Evolutionary conservation across 2,888 invertebrate genomes (phyloP), one percentile per base, ranked within the genome.

Genomic region (Spicauda simplicius): DNA sequence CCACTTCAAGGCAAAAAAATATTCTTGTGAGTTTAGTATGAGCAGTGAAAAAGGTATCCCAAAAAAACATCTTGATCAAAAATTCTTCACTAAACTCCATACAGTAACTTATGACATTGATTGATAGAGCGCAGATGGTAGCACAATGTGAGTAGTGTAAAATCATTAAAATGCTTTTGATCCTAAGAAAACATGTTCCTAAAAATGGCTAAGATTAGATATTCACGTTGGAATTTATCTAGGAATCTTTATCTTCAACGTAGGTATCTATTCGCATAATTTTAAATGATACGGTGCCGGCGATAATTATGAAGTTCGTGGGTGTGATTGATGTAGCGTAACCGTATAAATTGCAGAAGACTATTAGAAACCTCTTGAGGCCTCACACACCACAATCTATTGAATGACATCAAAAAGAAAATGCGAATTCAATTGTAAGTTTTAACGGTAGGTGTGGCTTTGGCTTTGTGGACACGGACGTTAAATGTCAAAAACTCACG

Each of bases 261-360:
- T 53, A 30, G 69, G 68, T 65, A 71, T 74, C 73, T 71, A 71
- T 72, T 68, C 56, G 63, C 66, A 74, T 78, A 80, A 80, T 81
- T 77, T 77, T 71, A 75, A 83, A 84, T 81, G 77, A 77, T 76
- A 81, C 78, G 80, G 76, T 82, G 72, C 74, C 77, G 70, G 71
- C 74, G 74, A 79, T 79, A 77, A 74, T 76, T 80, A 85, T 84
- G 76, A 77, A 74, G 73, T 74, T 73, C 71, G 79, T 83, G 82
- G 91, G 89, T 86, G 89, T 82, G 90, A 88, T 87, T 80, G 79
- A 89, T 85, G 76, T 78, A 83, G 80, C 87, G 82, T 87, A 83
- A 85, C 88, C 80, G 76, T 80, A 85, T 82, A 85, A 86, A 87
- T 87, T 72, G 77, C 76, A 72, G 74, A 82, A 63, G 55, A 80